phyloP scores from a whole-genome alignment of 2,888 invertebrate genomes.

The Chloroclysta siterata region DNA sequence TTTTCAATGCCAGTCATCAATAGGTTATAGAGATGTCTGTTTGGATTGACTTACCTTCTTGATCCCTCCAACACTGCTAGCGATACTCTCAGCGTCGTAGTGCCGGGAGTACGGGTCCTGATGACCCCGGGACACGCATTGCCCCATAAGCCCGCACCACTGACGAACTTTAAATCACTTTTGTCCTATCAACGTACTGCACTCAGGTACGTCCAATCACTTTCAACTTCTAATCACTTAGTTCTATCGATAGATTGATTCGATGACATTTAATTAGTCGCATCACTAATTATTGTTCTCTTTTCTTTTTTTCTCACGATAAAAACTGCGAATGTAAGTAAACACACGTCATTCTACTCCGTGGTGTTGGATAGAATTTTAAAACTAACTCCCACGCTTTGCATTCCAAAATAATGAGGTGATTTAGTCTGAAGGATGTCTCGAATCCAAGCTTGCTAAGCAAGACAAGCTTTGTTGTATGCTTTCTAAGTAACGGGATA shows the following conservation, averaged over 20 bases:
- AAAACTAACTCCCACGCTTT: slow-evolving; percentile 18
- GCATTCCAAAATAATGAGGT: slow-evolving; percentile 5
- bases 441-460: background rate
- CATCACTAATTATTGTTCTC: slow-evolving; percentile 25
- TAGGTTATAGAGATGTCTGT: too few species aligned
- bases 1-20: too few species aligned
- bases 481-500: background rate
- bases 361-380: slow-evolving; percentile 33
- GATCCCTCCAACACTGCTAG: slow-evolving; percentile 66
- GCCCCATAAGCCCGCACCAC: slow-evolving; percentile 87
- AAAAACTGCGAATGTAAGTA: slow-evolving; percentile 34
- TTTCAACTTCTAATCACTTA: slow-evolving; percentile 17
- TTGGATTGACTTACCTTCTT: slow-evolving; percentile 60
- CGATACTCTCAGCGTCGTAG: slow-evolving; percentile 78
- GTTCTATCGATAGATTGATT: slow-evolving; percentile 18
- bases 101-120: slow-evolving; percentile 80
- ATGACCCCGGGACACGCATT: slow-evolving; percentile 89
- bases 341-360: slow-evolving; percentile 28
- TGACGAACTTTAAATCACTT: slow-evolving; percentile 43
- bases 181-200: slow-evolving; percentile 26
- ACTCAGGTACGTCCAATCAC: slow-evolving; percentile 4
- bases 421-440: slow-evolving; percentile 8
- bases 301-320: slow-evolving; percentile 34
- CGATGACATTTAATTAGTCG: slow-evolving; percentile 8
- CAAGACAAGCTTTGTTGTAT: background rate